Evolutionary conservation across 2,888 invertebrate genomes (phyloP), one percentile per base, ranked within the genome.

Genomic region (Eupithecia exiguata): DNA sequence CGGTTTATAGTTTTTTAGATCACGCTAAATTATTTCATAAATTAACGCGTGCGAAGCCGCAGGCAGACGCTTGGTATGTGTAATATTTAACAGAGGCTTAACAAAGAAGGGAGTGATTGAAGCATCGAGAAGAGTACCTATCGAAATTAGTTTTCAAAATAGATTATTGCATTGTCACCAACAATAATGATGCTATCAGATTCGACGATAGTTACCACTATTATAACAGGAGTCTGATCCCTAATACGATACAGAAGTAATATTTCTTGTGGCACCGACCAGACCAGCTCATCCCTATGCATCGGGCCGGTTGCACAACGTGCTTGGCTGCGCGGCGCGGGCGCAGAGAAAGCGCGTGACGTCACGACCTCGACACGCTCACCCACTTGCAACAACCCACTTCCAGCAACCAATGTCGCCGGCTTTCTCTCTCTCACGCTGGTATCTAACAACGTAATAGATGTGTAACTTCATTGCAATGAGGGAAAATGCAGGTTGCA

Each of bases 341-440:
- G 90, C 91, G 90, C 92, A 91, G 93, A 93, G 93, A 94, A 94
- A 94, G 93, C 94, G 92, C 74, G 83, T 93, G 93, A 93, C 94
- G 94, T 94, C 93, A 93, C 91, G 94, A 90, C 94, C 94, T 94
- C 94, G 94, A 94, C 94, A 93, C 89, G 93, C 90, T 94, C 92
- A 94, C 94, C 94, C 90, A 94, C 88, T 90, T 92, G 92, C 90
- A 89, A 85, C 91, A 91, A 90, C 92, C 92, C 88, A 92, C 92
- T 92, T 92, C 87, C 82, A 81, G 84, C 86, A 53, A 38, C 86
- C 91, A 92, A 92, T 92, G 91, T 90, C 90, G 88, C 83, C 74
- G 58, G 76, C 78, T 80, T 81, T 82, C 82, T 81, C 82, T 76
- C 75, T 75, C 79, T 81, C 81, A 80, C 74, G 77, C 73, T 71